These are phyloP conservation scores for Pogona vitticeps DNA, from an alignment of 2,113 vertebrate species.

Conservation along the genomic window DNA sequence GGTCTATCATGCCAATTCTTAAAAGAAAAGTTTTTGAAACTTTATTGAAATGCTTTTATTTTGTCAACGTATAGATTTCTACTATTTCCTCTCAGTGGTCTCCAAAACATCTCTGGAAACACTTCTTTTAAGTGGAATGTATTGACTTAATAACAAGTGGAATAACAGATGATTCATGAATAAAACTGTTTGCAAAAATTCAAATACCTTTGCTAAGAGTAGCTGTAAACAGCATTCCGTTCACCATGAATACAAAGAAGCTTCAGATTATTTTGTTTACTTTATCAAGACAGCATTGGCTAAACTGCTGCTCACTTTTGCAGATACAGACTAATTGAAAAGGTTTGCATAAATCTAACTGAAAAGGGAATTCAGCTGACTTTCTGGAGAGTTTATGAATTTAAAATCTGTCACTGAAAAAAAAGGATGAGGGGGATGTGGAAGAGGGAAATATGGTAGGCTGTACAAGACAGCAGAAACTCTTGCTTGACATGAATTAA, in stretches of 20 bases:
- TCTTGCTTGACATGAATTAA: neutral
- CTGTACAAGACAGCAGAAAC: neutral
- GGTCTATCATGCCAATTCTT: rapidly evolving
- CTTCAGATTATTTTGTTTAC: slow-evolving; percentile 31
- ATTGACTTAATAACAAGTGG: slow-evolving; percentile 43
- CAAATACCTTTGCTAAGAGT: slow-evolving; percentile 33
- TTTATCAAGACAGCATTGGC: neutral
- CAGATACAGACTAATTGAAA: slow-evolving; percentile 9
- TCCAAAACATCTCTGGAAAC: slow-evolving; percentile 23
- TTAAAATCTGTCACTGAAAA: neutral
- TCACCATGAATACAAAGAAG: slow-evolving; percentile 18
- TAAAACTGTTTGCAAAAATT: slow-evolving; percentile 38
- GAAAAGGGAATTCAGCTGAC: neutral
- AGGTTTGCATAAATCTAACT: neutral
- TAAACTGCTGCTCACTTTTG: neutral
- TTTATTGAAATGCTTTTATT: slow-evolving; percentile 2
- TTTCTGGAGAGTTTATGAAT: neutral
- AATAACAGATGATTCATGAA: slow-evolving; percentile 46
- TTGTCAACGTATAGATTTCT: neutral
- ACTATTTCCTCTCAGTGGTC: neutral
- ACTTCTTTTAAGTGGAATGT: slow-evolving; percentile 28
- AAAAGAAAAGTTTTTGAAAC: neutral
- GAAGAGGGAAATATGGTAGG: neutral
- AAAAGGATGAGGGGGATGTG: neutral
- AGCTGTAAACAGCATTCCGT: slow-evolving; percentile 28